These are phyloP conservation scores for Lerista edwardsae DNA, from an alignment of 2,797 vertebrate species.

Conservation along the genomic window DNA sequence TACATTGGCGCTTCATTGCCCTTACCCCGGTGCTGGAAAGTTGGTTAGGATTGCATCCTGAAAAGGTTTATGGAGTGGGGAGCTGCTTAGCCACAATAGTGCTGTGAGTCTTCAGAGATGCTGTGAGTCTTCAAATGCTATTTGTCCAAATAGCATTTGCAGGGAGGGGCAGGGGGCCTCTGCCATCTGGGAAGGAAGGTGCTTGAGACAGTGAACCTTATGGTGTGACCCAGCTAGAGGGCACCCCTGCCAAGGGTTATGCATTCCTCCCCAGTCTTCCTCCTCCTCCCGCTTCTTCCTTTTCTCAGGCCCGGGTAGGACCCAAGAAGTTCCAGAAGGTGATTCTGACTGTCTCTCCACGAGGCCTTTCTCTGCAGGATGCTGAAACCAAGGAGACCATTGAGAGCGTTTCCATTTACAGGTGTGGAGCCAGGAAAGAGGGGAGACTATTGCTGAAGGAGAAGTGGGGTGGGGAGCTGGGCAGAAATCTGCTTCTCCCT, in stretches of 20 bases:
- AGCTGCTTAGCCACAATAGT: no score
- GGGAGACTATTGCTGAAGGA: no score
- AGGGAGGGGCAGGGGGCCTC: no score
- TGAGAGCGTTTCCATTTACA: slow-evolving; percentile 92
- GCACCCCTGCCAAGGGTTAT: accelerated
- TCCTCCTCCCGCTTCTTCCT: slow-evolving; percentile 4
- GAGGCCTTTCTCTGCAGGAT: slow-evolving; percentile 89
- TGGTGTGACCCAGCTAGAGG: not conserved
- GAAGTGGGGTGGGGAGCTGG: not conserved
- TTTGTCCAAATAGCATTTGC: not conserved
- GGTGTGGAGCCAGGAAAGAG: slow-evolving; percentile 70
- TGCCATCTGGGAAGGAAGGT: no score
- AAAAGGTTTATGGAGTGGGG: no score
- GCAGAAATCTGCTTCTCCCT: not conserved
- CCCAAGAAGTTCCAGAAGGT: slow-evolving; percentile 93
- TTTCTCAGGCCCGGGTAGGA: slow-evolving; percentile 84
- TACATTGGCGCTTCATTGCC: no score
- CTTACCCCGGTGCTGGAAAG: no score
- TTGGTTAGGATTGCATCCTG: no score
- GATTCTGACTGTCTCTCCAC: slow-evolving; percentile 87
- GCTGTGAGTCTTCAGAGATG: no score
- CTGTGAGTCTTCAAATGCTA: not conserved
- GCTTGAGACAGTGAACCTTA: not conserved
- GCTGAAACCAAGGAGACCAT: slow-evolving; percentile 85
- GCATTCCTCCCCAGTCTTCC: not conserved